Conservation (phyloP, 2,113 vertebrate genomes). For the Heptranchias perlo region DNA sequence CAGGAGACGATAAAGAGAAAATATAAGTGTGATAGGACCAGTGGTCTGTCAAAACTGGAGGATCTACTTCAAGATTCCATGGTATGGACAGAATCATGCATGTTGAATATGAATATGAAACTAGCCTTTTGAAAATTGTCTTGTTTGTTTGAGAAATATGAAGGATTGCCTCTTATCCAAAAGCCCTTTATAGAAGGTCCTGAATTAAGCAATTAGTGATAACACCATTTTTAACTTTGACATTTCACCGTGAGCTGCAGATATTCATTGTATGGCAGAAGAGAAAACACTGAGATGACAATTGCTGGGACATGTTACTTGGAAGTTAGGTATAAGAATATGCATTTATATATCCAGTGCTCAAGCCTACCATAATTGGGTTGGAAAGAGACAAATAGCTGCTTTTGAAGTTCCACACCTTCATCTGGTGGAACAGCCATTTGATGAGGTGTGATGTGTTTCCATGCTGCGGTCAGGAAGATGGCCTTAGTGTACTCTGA, state of each 20-base stretch:
- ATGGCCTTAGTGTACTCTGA: not conserved
- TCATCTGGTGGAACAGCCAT: not conserved
- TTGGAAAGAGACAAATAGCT: not conserved
- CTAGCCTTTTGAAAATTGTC: not conserved
- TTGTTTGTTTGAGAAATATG: constrained; percentile 2
- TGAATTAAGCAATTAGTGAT: not conserved
- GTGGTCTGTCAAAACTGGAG: constrained; percentile 81
- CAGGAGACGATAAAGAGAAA: constrained; percentile 93
- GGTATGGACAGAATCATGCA: constrained; percentile 58
- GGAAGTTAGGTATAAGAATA: not conserved
- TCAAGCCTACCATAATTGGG: not conserved
- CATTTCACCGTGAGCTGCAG: not conserved
- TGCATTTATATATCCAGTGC: not conserved
- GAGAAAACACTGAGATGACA: not conserved
- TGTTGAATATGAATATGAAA: not conserved
- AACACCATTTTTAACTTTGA: not conserved
- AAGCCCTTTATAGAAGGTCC: not conserved
- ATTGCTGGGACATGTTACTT: not conserved
- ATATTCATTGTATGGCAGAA: not conserved
- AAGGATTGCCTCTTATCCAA: not conserved
- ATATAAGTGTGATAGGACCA: constrained; percentile 85
- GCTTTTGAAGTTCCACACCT: not conserved
- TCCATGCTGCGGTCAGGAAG: not conserved
- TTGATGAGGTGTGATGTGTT: not conserved
- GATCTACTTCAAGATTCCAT: constrained; percentile 97